A percentile compares a stretch with the other conserved stretches of the same genome.
Conservation (phyloP, 2,113 vertebrate species). For the Hydrolagus affinis region DNA sequence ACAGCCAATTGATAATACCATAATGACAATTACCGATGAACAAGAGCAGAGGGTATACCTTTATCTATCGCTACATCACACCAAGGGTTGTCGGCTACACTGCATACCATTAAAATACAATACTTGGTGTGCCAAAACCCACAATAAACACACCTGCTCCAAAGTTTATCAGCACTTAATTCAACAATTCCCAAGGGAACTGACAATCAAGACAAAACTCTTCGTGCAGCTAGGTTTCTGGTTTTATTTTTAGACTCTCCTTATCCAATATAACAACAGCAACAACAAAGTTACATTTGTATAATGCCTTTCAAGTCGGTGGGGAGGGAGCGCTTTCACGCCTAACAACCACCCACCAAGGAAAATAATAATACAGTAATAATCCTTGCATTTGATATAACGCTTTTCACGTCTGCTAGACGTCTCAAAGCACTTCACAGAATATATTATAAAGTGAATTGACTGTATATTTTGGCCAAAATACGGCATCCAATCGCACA, state of each 20-base stretch:
- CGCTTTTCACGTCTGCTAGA: too few relatives aligned
- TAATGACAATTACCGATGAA: neutral
- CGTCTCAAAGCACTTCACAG: too few relatives aligned
- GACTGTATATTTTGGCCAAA: too few relatives aligned
- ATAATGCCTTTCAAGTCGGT: too few relatives aligned
- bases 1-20: neutral
- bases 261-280: too few relatives aligned
- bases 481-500: too few relatives aligned
- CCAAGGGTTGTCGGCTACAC: neutral
- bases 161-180: neutral
- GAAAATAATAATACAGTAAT: too few relatives aligned
- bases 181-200: neutral
- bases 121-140: neutral
- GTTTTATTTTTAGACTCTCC: neutral
- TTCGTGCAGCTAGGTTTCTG: neutral
- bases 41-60: neutral
- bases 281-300: too few relatives aligned
- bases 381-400: too few relatives aligned
- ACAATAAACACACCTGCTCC: neutral
- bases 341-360: too few relatives aligned
- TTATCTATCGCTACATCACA: neutral
- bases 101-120: neutral
- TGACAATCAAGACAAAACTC: neutral
- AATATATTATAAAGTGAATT: too few relatives aligned
- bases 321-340: too few relatives aligned